Evolutionary conservation across 2,888 invertebrate genomes (phyloP), one percentile per base, ranked within the genome.

Genomic region (Nemotelus nigrinus): DNA sequence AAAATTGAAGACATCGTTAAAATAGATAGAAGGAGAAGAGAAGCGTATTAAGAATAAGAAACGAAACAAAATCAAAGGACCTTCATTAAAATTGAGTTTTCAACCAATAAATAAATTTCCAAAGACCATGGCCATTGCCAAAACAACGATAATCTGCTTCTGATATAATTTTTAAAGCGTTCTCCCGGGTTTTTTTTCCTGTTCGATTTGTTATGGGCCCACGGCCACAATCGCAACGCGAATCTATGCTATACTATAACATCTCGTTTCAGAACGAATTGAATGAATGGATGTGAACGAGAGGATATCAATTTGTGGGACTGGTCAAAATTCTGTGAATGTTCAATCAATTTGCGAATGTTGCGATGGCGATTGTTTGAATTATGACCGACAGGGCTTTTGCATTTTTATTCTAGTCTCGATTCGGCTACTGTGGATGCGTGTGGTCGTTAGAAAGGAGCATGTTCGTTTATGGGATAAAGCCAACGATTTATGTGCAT

Each of bases 61-160:
- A 58, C 58, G 45, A 60, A 55, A 58, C 58, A 58, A 60, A 72
- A 25, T 72, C 76, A 64, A 78, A 78, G 78, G 78, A 78, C 80
- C 84, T 85, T 85, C 85, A 85, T 85, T 85, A 85, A 85, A 85
- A 85, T 85, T 84, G 84, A 82, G 82, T 82, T 84, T 83, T 83
- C 81, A 83, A 82, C 84, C 84, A 84, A 85, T 85, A 85, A 85
- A 85, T 85, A 85, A 83, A 82, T 81, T 81, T 82, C 80, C 70
- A 79, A 79, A 67, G 76, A 55, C 67, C 76, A 45, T 65, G 74
- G 25, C 74, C 48, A 60, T 74, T 74, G 76, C 41, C 43, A 63
- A 5, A 43, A 7, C 10, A 63, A 63, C 25, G 53, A 43, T 43
- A 63, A n/a, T 63, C 39, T 63, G 41, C 41, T 43, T 63, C 41